A percentile compares a stretch with the other conserved stretches of the same genome.
phyloP scores from a whole-genome alignment of 2,113 vertebrate genomes.

The Nibea albiflora region DNA sequence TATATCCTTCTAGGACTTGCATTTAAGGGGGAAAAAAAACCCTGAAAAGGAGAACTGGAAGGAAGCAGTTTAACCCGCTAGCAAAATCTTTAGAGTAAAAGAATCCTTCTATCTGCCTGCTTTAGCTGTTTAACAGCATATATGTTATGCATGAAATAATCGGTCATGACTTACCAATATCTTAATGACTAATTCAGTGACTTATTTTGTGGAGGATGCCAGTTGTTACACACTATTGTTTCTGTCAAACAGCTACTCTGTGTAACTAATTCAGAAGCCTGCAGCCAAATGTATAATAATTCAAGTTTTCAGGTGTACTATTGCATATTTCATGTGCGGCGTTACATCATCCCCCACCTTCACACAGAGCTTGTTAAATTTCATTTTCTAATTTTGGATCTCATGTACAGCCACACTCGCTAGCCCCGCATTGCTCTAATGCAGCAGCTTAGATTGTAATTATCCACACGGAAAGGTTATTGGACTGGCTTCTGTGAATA shows the following conservation, averaged over 20 bases:
- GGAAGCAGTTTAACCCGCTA: neutral
- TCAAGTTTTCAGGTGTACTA: conserved; percentile 47
- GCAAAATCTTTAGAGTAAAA: neutral
- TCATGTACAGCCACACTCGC: conserved; percentile 18
- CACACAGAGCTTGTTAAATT: conserved; percentile 49
- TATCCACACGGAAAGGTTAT: conserved; percentile 63
- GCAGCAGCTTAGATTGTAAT: conserved; percentile 58
- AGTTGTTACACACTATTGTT: neutral
- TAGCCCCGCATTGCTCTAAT: conserved; percentile 24
- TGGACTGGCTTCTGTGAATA: conserved; percentile 38
- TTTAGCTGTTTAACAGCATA: neutral
- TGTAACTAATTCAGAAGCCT: neutral
- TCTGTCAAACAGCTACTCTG: neutral
- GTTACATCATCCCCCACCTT: conserved; percentile 56
- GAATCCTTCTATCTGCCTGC: neutral
- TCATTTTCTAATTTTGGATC: conserved; percentile 62
- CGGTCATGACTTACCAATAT: neutral
- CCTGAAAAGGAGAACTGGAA: conserved; percentile 14
- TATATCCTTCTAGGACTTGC: neutral
- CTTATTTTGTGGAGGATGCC: neutral
- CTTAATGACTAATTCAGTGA: neutral
- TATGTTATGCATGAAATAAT: neutral
- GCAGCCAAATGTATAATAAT: conserved; percentile 19
- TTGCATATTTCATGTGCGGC: conserved; percentile 60
- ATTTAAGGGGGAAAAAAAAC: neutral